Conservation (phyloP, 2,113 vertebrate species). For the Thamnophis sirtalis region DNA sequence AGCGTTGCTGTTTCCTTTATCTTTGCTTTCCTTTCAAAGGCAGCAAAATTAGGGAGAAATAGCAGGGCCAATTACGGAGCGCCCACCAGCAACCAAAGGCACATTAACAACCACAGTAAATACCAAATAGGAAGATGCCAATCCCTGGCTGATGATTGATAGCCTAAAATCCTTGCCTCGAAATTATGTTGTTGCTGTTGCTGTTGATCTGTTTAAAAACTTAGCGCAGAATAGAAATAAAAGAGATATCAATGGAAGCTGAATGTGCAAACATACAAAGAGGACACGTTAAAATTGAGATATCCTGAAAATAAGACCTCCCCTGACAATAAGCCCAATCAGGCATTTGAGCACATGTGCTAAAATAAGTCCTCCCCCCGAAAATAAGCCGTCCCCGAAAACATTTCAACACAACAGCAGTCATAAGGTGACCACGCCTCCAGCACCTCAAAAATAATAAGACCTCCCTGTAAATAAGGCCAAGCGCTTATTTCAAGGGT, state of each 20-base stretch:
- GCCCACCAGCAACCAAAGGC: conserved; percentile 6
- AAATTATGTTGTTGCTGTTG: neutral
- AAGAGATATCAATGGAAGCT: neutral
- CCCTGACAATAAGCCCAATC: too few species aligned
- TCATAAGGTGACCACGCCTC: too few species aligned
- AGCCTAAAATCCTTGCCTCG: neutral
- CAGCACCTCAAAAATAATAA: too few species aligned
- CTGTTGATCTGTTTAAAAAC: neutral
- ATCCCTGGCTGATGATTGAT: conserved; percentile 5
- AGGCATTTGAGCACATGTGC: too few species aligned
- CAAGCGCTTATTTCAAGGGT: too few species aligned
- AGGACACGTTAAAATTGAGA: neutral
- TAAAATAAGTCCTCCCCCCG: too few species aligned
- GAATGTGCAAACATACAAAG: neutral
- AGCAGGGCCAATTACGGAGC: conserved; percentile 29
- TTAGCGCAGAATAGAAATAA: neutral
- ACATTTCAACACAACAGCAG: too few species aligned
- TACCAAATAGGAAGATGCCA: conserved; percentile 26
- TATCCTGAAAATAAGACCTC: too few species aligned
- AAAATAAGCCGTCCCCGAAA: too few species aligned
- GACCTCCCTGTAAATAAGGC: too few species aligned
- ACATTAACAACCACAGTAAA: conserved; percentile 22
- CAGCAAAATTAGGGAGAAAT: conserved; percentile 23
- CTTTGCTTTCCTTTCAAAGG: neutral
- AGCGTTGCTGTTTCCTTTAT: conserved; percentile 30